phyloP scores from a whole-genome alignment of 2,113 vertebrate species.

The Oenanthe melanoleuca region DNA sequence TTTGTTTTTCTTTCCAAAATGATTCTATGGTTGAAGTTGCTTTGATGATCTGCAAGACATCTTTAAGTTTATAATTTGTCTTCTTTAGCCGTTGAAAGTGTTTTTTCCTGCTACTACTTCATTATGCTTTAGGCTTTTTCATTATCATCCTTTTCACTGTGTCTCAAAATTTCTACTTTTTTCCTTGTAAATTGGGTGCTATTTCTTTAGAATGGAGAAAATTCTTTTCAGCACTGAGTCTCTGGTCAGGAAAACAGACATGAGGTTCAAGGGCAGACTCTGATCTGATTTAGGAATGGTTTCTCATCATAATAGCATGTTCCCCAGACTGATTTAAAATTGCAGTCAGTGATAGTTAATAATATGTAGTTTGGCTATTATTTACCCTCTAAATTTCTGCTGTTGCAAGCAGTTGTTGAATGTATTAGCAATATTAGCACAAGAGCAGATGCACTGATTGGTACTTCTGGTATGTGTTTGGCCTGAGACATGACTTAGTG shows the following conservation, averaged over 20 bases:
- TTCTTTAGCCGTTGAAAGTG: not conserved
- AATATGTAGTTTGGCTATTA: not conserved
- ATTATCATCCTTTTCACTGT: not conserved
- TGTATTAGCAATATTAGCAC: not conserved
- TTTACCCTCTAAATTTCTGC: not conserved
- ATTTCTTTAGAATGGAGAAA: not conserved
- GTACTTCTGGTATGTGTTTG: not conserved
- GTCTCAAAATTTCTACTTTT: not conserved
- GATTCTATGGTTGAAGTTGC: not conserved
- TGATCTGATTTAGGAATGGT: not conserved
- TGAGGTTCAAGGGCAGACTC: not conserved
- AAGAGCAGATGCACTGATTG: not conserved
- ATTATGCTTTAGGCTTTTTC: not conserved
- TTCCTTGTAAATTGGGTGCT: not conserved
- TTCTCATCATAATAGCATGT: not conserved
- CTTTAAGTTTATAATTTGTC: not conserved
- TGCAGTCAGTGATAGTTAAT: not conserved
- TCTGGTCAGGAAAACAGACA: not conserved
- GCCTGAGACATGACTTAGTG: not conserved
- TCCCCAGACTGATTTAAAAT: not conserved
- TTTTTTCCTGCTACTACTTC: not conserved
- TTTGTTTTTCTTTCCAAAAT: not conserved
- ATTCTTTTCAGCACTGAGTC: not conserved
- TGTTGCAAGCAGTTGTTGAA: not conserved
- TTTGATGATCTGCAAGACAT: not conserved